Evolutionary conservation across 2,113 vertebrate species (phyloP), one percentile per base, ranked within the genome.

Genomic region (Neogobius melanostomus): DNA sequence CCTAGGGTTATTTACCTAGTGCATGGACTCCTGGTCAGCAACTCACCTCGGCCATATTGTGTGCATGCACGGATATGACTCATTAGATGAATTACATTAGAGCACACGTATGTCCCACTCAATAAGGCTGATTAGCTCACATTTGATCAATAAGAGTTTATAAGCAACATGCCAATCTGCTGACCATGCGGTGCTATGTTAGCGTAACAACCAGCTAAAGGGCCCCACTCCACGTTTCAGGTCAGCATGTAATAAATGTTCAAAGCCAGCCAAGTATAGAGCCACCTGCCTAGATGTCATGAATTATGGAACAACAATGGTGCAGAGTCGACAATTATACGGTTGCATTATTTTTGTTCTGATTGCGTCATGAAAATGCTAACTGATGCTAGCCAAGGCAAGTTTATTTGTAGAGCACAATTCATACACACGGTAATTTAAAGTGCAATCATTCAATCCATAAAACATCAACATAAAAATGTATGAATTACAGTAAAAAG

Each of bases 71-170:
- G 60, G 74, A 85, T 77, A 79, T 50, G 7, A 61, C 73, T 87
- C 72, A 67, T 77, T 83, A 61, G 66, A 82, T 85, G 67, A 80
- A 86, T 87, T 83, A 82, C 69, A 12, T 1, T 49, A 64, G 53
- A 78, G 59, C 28, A 74, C 81, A 87, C 62, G 54, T 42, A 73
- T 70, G 79, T 79, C 72, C 42, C 11, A 52, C 73, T 88, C 86
- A 85, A 82, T 88, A 72, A 78, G 14, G 64, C 75, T 85, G 81
- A 88, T 86, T 84, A 74, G 80, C 68, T 62, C 73, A 65, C 51
- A 68, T 76, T 72, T 64, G 66, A 86, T 88, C 85, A 69, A 89
- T 87, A 82, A 48, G 21, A n/a, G 67, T 82, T 82, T 80, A 80
- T 74, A 78, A 76, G 65, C 42, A 71, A 68, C 82, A 74, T 46